These are phyloP conservation scores for Belgica antarctica DNA, from an alignment of 2,888 invertebrate species.

Conservation along the genomic window DNA sequence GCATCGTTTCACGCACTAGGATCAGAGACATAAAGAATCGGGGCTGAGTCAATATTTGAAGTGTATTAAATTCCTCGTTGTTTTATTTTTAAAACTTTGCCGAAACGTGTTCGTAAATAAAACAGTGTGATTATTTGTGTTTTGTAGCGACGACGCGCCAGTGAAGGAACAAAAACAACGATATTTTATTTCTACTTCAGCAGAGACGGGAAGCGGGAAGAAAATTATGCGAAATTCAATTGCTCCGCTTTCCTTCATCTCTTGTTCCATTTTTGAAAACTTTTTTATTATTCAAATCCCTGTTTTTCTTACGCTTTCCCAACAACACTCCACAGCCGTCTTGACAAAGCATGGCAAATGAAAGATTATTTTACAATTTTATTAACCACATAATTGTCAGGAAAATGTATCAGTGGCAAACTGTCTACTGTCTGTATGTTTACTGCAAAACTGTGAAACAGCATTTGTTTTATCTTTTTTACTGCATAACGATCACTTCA, in stretches of 20 bases:
- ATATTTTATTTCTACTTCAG: neutral
- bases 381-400: no score
- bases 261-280: constrained; percentile 6
- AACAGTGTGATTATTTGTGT: constrained; percentile 26
- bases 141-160: neutral
- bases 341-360: no score
- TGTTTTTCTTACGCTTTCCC: no score
- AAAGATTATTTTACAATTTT: no score
- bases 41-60: constrained; percentile 16
- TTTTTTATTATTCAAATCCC: no score
- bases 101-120: constrained; percentile 35
- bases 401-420: no score
- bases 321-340: no score
- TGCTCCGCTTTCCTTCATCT: constrained; percentile 22
- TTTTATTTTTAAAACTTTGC: neutral
- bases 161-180: neutral
- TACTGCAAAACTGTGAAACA: no score
- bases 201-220: neutral
- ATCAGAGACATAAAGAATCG: neutral
- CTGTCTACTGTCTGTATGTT: no score
- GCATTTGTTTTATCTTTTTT: no score
- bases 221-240: constrained; percentile 21
- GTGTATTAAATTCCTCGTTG: constrained; percentile 24
- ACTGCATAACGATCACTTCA: no score
- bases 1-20: neutral